Evolutionary conservation across 2,888 invertebrate species (phyloP).

Genomic region (Heliothis peltigera): DNA sequence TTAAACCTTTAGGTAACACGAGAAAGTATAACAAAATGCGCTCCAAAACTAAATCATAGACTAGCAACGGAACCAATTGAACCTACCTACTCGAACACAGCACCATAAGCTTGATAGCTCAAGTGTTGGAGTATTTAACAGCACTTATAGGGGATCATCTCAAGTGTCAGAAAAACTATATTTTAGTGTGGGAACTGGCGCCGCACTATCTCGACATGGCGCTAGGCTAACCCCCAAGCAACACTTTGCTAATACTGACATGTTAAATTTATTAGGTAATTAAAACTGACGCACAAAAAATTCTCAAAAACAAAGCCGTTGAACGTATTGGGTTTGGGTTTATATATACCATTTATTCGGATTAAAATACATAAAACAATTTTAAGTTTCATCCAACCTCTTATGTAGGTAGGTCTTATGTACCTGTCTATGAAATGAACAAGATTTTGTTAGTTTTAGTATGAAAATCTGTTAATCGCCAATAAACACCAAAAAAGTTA

Average conservation of each 20-base stretch:
- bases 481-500: constrained; percentile 6
- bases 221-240: constrained; percentile 6
- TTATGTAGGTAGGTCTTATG: background rate
- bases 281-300: constrained; percentile 19
- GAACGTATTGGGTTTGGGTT: constrained; percentile 28
- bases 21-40: background rate
- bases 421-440: background rate
- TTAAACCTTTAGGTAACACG: background rate
- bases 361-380: constrained; percentile 16
- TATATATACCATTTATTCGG: constrained; percentile 16
- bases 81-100: constrained; percentile 26
- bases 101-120: constrained; percentile 10
- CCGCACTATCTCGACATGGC: background rate
- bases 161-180: constrained; percentile 24
- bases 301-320: constrained; percentile 22
- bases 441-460: constrained; percentile 4
- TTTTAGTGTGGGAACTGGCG: constrained; percentile 19
- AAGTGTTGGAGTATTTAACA: constrained; percentile 31
- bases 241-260: constrained; percentile 8
- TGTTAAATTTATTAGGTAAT: constrained; percentile 29
- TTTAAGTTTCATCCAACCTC: constrained; percentile 4
- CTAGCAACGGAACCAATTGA: background rate
- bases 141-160: constrained; percentile 44
- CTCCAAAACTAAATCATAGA: background rate
- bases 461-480: constrained; percentile 4